phyloP scores from a whole-genome alignment of 2,113 vertebrate genomes.

The Pycnonotus jocosus region DNA sequence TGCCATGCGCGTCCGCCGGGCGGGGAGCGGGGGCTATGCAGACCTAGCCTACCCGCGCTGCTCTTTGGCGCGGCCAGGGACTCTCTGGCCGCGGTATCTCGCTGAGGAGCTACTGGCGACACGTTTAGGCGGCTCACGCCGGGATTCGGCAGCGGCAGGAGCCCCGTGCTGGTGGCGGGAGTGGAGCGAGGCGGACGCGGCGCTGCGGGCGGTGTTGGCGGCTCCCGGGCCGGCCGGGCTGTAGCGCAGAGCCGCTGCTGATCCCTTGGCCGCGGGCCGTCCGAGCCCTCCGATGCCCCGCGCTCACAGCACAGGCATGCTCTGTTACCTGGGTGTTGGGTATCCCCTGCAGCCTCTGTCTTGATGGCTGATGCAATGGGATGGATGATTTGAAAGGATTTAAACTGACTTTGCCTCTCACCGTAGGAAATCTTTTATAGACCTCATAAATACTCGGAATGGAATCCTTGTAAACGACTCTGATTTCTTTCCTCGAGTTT shows the following conservation, averaged over 20 bases:
- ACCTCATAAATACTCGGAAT: not conserved
- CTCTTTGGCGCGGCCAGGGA: too few relatives aligned
- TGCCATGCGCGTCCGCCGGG: not conserved
- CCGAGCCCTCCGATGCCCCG: not conserved
- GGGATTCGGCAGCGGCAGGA: not conserved
- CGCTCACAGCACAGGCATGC: not conserved
- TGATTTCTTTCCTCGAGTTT: not conserved
- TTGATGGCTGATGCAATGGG: not conserved
- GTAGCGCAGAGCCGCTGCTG: not conserved
- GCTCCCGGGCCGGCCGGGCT: not conserved
- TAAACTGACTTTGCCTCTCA: not conserved
- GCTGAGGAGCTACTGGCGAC: not conserved
- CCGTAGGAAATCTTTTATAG: not conserved
- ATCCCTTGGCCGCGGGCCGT: not conserved
- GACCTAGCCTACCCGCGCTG: too few relatives aligned
- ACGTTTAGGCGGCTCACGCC: not conserved
- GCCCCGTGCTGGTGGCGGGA: not conserved
- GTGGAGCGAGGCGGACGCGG: not conserved
- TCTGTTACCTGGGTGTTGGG: too few relatives aligned
- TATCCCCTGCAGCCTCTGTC: not conserved
- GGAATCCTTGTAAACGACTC: not conserved
- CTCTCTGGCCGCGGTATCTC: not conserved
- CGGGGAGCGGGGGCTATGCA: not conserved
- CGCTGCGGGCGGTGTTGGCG: not conserved
- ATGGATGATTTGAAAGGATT: not conserved